These are phyloP conservation scores for Protodeltote pygarga DNA, from an alignment of 2,888 invertebrate species.

Conservation along the genomic window DNA sequence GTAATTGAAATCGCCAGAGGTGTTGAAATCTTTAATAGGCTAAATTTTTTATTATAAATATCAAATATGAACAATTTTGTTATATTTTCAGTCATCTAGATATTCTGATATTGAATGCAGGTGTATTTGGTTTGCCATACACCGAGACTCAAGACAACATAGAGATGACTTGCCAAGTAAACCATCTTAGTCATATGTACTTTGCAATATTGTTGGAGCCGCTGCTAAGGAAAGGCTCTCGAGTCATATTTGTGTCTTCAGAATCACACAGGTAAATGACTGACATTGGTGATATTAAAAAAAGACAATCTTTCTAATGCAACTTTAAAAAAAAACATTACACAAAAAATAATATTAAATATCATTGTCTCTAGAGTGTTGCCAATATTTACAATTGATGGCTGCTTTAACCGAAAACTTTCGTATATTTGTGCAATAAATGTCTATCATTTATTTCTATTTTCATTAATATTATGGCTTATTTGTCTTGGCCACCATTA, in stretches of 20 bases:
- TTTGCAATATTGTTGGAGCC: slow-evolving; percentile 91
- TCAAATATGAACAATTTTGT: background rate
- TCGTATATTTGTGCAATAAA: no score
- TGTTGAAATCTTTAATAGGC: background rate
- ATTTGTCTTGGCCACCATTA: no score
- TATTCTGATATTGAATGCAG: slow-evolving; percentile 93
- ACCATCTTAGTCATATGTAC: slow-evolving; percentile 94
- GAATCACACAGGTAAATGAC: slow-evolving; percentile 92
- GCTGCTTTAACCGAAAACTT: no score
- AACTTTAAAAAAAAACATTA: no score
- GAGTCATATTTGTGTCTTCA: slow-evolving; percentile 95
- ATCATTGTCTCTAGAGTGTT: no score
- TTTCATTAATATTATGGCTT: no score
- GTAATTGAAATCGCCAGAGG: no score
- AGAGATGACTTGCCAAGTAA: slow-evolving; percentile 94
- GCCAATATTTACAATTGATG: no score
- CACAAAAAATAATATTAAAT: no score
- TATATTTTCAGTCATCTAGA: slow-evolving; percentile 87
- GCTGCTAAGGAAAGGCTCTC: slow-evolving; percentile 88
- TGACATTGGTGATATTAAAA: no score
- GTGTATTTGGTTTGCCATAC: slow-evolving; percentile 92
- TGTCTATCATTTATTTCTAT: no score
- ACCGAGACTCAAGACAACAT: slow-evolving; percentile 91
- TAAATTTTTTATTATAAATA: background rate
- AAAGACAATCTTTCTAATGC: no score